Base-by-base conservation (phyloP, 2,113 vertebrate genomes). In the Corvus hawaiiensis region DNA sequence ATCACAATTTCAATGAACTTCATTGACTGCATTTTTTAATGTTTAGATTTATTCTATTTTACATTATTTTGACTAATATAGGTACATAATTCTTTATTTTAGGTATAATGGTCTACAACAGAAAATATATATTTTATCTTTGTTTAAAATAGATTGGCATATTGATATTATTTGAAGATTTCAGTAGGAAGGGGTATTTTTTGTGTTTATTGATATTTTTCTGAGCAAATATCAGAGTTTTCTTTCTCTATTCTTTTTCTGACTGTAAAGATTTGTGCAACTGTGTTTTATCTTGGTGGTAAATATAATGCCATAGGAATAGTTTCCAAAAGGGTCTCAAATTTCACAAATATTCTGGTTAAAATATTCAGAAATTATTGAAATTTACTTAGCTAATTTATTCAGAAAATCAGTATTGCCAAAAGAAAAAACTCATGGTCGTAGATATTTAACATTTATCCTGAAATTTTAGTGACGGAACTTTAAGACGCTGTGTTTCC, bases 151-250 rank as follows among this genome's bases (percentile, higher is more conserved):
- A 74, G 54, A 68, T 68, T 51, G 11, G 3, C 11, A 37, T 62
- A 8, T 54, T 78, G 66, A 33, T 56, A 54, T 52, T 64, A 46
- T 66, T 87, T 77, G 55, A 52, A 74, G 28, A 58, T 67, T 59
- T 82, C 10, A 8, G 5, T 10, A 54, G 13, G 24, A 74, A 77
- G 10, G 3, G 0, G 2, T 0, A 3, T 7, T 71, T 69, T 78
- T 17, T 49, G 21, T 58, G 26, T 66, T 77, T 67, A n/a, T 44
- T 37, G 43, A 63, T 49, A 19, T 56, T 78, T 84, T 89, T 41
- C 37, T 71, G 41, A 62, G 19, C 22, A 81, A 87, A 35, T 11
- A 75, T 22, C 26, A 44, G 6, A 15, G 16, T 73, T 86, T 86
- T 64, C 52, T 61, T 2, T 30, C 35, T 28, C 6, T 66, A 8